phyloP scores from a whole-genome alignment of 2,113 vertebrate species.

The Cairina moschata region DNA sequence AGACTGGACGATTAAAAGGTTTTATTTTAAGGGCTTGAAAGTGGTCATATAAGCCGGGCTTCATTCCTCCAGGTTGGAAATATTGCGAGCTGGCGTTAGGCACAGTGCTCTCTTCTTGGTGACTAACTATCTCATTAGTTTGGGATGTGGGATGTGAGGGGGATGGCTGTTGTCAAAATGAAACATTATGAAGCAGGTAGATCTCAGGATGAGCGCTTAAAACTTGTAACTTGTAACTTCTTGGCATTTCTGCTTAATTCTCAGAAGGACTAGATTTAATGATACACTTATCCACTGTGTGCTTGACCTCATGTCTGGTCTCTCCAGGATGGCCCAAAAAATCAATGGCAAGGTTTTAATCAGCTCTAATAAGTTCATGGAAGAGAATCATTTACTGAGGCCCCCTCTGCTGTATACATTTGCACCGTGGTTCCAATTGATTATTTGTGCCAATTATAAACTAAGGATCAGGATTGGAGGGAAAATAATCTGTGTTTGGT shows the following conservation, averaged over 20 bases:
- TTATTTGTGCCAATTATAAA: slow-evolving; percentile 54
- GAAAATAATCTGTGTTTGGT: slow-evolving; percentile 18
- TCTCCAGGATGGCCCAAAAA: background rate
- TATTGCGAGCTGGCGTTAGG: background rate
- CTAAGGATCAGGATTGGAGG: background rate
- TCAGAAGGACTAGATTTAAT: slow-evolving; percentile 15
- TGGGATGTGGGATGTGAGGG: slow-evolving; percentile 17
- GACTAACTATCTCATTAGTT: slow-evolving; percentile 50
- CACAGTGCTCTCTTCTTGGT: background rate
- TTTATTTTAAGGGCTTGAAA: background rate
- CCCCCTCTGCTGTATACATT: background rate
- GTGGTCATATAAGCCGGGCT: background rate
- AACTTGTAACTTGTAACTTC: background rate
- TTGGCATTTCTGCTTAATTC: slow-evolving; percentile 4
- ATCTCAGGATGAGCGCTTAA: background rate
- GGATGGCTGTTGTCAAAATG: slow-evolving; percentile 29
- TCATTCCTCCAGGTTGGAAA: background rate
- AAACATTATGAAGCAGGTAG: slow-evolving; percentile 27
- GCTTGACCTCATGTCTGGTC: slow-evolving; percentile 19
- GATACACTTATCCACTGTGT: background rate
- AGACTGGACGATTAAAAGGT: accelerated
- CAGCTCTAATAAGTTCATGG: slow-evolving; percentile 3
- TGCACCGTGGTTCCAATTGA: background rate
- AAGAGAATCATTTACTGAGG: background rate
- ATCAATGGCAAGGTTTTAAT: slow-evolving; percentile 45